phyloP scores from a whole-genome alignment of 92 coral and sea anemone species.

The Epizoanthus illoricatus region DNA sequence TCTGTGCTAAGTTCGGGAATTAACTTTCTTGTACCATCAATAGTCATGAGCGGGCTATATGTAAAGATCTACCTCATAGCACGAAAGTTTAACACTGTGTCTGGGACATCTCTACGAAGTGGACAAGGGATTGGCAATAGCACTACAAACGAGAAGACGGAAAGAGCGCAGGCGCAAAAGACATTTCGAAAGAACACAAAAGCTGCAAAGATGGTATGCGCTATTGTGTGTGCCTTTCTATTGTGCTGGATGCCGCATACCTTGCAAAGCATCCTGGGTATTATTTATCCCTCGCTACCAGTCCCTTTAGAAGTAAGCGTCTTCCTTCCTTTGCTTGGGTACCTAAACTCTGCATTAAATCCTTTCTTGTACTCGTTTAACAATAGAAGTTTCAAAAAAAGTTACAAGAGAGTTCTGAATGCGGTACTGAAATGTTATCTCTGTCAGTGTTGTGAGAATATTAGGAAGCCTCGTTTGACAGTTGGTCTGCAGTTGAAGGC shows the following conservation, averaged over 20 bases:
- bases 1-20: slow-evolving; percentile 80
- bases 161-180: slow-evolving; percentile 37
- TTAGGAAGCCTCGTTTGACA: background rate
- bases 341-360: slow-evolving; percentile 83
- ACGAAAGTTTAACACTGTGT: background rate
- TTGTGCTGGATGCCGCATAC: slow-evolving; percentile 88
- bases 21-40: slow-evolving; percentile 75
- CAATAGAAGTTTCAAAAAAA: slow-evolving; percentile 75
- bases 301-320: slow-evolving; percentile 47
- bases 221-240: slow-evolving; percentile 72
- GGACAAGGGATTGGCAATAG: background rate
- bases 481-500: background rate
- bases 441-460: background rate
- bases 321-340: slow-evolving; percentile 69
- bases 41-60: slow-evolving; percentile 72
- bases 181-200: slow-evolving; percentile 66
- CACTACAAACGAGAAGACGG: background rate
- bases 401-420: slow-evolving; percentile 56
- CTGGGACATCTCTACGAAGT: background rate
- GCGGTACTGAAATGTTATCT: background rate
- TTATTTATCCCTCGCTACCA: background rate
- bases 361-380: slow-evolving; percentile 88
- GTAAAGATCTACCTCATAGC: slow-evolving; percentile 63
- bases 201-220: slow-evolving; percentile 70
- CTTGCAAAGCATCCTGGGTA: slow-evolving; percentile 55